Evolutionary conservation across 2,113 vertebrate species (phyloP).

Genomic region (Sorex araneus): DNA sequence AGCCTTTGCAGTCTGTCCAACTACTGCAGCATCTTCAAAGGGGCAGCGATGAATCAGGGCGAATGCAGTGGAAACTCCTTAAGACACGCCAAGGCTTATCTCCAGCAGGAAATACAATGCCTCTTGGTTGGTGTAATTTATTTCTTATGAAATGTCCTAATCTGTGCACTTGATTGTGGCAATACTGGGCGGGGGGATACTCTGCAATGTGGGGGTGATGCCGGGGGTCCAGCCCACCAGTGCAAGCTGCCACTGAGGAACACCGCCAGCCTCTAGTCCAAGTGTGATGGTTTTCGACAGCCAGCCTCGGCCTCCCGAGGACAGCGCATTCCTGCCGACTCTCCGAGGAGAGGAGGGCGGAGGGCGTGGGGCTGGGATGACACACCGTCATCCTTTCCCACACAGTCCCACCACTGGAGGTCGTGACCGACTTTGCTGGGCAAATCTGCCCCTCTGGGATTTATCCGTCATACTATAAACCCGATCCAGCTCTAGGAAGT

Average conservation of each 20-base stretch:
- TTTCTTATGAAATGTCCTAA: neutral
- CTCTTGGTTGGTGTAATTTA: conserved; percentile 7
- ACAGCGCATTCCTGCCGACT: neutral
- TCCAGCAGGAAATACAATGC: conserved; percentile 48
- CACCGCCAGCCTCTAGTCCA: too few relatives aligned
- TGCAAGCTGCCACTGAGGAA: too few relatives aligned
- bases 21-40: too few relatives aligned
- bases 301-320: neutral
- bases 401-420: neutral
- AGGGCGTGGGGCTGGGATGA: neutral
- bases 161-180: conserved; percentile 41
- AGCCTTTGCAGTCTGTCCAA: too few relatives aligned
- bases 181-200: too few relatives aligned
- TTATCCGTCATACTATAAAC: neutral
- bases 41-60: neutral
- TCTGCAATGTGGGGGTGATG: too few relatives aligned
- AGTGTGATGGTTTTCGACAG: neutral
- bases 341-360: neutral
- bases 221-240: too few relatives aligned
- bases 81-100: conserved; percentile 23
- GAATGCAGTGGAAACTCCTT: conserved; percentile 44
- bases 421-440: neutral
- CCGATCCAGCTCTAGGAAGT: neutral
- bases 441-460: neutral
- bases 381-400: neutral